Evolutionary conservation across 2,888 invertebrate genomes (phyloP), one percentile per base, ranked within the genome.

Genomic region (Endotricha flammealis): DNA sequence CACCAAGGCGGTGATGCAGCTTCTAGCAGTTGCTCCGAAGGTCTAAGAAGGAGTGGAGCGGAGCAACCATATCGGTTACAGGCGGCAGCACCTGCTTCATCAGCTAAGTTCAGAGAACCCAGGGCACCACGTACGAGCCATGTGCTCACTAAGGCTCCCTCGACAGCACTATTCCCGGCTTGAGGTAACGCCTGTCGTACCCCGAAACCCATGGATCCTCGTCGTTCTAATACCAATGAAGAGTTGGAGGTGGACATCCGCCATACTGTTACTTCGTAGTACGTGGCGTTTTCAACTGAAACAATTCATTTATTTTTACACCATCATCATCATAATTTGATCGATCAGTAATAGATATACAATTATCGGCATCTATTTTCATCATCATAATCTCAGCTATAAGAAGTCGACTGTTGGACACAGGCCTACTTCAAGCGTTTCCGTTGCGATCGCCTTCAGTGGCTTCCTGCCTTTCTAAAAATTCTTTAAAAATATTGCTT

Each of bases 11-110:
- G 72, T 1, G 67, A 58, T 1, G 78, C 80, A 8, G 73, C 74
- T 24, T 68, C 57, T 16, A 86, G 42, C 28, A 85, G 44, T 9
- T 60, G 74, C 12, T 81, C 82, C 0, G 81, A 74, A 0, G 86
- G 86, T 43, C 82, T 49, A 36, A 86, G 42, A 23, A 85, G 48
- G 36, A 82, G 38, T 0, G 81, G 74, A 2, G 64, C 44, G 0
- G 86, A 85, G 42, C 85, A 85, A 0, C 86, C 86, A 22, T 82
- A 86, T 53, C 82, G 56, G 23, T 86, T 86, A 43, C 86, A 86
- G 0, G 85, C 83, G 0, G 79, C 59, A 0, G 82, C 83, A 0
- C 82, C 86, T 0, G 81, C 83, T 36, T 86, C 86, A 17, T 86
- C 85, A 0, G 81, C 82, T 0, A 58, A 54, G 8, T 57, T 45